Base-by-base conservation (phyloP, 64 coral and sea anemone species). In the Trachythela sp. region DNA sequence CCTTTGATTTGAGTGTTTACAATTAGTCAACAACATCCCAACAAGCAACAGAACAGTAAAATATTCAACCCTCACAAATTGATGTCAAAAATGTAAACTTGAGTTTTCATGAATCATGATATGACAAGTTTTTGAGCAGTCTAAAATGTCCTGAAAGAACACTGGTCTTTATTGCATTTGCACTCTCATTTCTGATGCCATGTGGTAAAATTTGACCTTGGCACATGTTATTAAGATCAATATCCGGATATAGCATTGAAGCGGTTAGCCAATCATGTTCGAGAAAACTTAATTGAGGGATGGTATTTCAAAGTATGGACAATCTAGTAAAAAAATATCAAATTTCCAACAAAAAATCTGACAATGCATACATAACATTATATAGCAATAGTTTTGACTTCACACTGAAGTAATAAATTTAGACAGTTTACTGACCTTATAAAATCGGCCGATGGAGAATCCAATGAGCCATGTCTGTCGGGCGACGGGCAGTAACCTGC, bases 381-480 rank as follows among this genome's bases (percentile, higher is more conserved):
- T 20, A 52, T 52, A 2, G 56, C 15, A 64, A 27, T 64, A 5
- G 13, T 64, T 22, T 64, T 64, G 20, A 64, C 56, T 15, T 52
- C 22, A 11, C 22, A 15, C 56, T 27, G 24, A 20, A n/a, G 5
- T 27, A n/a, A 6, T 0, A 24, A 20, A 64, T n/a, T 0, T 1
- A 20, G 20, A 0, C 26, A n/a, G 37, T 80, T 37, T 0, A 68
- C 75, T 80, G 35, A 80, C 75, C 75, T 80, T 80, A 80, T 35
- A 80, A 80, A 80, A 80, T 80, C 75, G 37, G 75, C 75, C 13
- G 75, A 80, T 14, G 75, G 75, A 39, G 75, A 80, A 2, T 80
- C 75, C 8, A 80, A 15, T 0, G 75, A 80, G 15, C 75, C 75
- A 1, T 37, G 37, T 35, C 27, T 1, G 26, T 80, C 75, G 4